These are phyloP conservation scores for Plestiodon gilberti DNA, from an alignment of 2,113 vertebrate genomes.

Conservation along the genomic window DNA sequence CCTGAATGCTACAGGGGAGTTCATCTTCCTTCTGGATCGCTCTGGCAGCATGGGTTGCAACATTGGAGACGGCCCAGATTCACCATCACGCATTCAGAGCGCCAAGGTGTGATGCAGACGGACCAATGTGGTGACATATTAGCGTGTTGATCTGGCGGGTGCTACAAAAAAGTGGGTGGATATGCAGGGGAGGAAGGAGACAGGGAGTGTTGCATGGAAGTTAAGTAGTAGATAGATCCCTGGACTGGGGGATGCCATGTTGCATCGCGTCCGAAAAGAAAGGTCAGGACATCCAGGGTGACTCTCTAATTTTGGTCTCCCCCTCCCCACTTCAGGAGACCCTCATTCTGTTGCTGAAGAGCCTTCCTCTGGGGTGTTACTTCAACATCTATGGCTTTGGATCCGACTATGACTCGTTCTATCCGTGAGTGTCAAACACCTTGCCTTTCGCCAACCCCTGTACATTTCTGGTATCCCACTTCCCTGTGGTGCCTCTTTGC, in stretches of 20 bases:
- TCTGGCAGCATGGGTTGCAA: conserved; percentile 79
- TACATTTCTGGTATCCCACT: background rate
- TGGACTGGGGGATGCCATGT: background rate
- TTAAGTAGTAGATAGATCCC: background rate
- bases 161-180: no score
- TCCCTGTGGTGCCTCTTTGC: no score
- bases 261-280: background rate
- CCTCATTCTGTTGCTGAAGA: conserved; percentile 83
- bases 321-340: conserved; percentile 73
- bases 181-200: background rate
- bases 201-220: background rate
- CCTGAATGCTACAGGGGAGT: conserved; percentile 74
- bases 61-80: background rate
- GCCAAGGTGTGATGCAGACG: conserved; percentile 74
- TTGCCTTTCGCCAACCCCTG: background rate
- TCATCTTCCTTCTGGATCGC: conserved; percentile 85
- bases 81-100: conserved; percentile 72
- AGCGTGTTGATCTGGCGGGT: no score
- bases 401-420: conserved; percentile 74
- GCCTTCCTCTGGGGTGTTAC: conserved; percentile 85
- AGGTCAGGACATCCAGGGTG: background rate
- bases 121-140: background rate
- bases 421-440: conserved; percentile 65
- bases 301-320: background rate
- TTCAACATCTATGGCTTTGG: conserved; percentile 90